phyloP scores from a whole-genome alignment of 2,797 vertebrate genomes.

The Ceryle rudis region DNA sequence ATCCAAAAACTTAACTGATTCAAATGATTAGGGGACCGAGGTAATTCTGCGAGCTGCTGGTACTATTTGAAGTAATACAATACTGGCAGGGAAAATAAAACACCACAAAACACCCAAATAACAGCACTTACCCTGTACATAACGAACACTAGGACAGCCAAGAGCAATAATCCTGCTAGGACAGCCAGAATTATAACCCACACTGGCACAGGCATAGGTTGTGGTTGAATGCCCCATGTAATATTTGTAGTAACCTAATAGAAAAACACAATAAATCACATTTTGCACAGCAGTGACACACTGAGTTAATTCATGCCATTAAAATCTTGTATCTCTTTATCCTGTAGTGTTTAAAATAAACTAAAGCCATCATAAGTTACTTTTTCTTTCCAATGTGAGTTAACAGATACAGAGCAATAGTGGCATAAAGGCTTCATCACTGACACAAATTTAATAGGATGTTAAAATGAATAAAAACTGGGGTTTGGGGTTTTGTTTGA shows the following conservation, averaged over 20 bases:
- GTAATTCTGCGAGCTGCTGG: background rate
- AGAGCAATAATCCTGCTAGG: constrained; percentile 90
- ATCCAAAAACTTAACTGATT: background rate
- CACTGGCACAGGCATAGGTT: constrained; percentile 84
- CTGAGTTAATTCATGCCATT: background rate
- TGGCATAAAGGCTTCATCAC: background rate
- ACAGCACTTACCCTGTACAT: constrained; percentile 91
- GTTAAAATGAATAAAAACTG: background rate
- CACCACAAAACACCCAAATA: background rate
- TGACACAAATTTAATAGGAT: background rate
- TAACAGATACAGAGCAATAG: background rate
- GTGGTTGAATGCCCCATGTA: constrained; percentile 88
- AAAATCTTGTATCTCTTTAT: background rate
- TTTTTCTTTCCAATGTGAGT: background rate
- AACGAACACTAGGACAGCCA: constrained; percentile 92
- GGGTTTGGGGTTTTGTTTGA: background rate
- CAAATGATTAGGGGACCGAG: background rate
- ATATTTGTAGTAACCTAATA: constrained; percentile 89
- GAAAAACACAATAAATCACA: background rate
- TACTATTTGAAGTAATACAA: background rate
- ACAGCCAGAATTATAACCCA: constrained; percentile 97
- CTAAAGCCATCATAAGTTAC: background rate
- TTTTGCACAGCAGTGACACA: background rate
- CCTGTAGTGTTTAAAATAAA: background rate
- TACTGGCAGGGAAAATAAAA: background rate